phyloP scores from a whole-genome alignment of 2,888 invertebrate genomes.

The Limnephilus auricula region DNA sequence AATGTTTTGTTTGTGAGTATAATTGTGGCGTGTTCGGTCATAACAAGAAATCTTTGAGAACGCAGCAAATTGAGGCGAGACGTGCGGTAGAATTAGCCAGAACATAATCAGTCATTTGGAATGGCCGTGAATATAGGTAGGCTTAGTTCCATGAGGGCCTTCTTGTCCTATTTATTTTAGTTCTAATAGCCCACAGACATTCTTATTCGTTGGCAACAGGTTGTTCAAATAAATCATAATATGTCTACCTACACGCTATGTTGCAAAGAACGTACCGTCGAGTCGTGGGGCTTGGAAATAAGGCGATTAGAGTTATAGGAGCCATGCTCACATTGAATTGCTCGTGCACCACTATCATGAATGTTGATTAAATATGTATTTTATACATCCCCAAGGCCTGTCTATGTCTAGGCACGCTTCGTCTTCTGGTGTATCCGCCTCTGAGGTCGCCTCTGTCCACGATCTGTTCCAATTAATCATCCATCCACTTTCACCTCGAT shows the following conservation, averaged over 20 bases:
- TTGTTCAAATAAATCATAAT: background rate
- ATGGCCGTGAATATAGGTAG: background rate
- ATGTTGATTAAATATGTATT: background rate
- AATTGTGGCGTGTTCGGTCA: background rate
- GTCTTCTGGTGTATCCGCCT: too few species aligned
- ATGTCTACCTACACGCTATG: background rate
- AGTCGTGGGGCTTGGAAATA: background rate
- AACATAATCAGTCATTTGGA: background rate
- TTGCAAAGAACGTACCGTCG: background rate
- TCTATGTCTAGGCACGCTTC: too few species aligned
- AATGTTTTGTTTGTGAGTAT: background rate
- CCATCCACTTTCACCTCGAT: background rate
- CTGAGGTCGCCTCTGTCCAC: background rate
- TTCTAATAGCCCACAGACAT: background rate
- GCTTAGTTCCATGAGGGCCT: background rate
- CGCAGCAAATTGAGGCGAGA: background rate
- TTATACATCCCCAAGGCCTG: too few species aligned
- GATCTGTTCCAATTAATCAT: background rate
- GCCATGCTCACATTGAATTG: background rate
- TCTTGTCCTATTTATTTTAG: background rate
- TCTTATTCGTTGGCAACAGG: background rate
- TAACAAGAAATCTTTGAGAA: background rate
- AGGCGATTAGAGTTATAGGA: background rate
- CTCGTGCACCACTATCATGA: background rate
- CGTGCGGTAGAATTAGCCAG: background rate